Conservation (phyloP, 2,888 invertebrate genomes). For the Tetranychus piercei region DNA sequence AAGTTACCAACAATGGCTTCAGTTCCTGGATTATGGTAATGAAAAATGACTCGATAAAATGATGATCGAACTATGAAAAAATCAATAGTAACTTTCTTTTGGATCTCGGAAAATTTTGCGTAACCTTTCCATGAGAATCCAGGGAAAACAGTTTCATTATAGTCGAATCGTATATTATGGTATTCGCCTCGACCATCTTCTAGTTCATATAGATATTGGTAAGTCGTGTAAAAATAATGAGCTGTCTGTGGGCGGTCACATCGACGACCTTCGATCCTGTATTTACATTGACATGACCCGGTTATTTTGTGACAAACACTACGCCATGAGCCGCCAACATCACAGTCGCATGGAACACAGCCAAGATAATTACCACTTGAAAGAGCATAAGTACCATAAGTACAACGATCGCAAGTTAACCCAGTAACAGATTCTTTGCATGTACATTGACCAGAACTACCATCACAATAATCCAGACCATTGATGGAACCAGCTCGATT, state of each 20-base stretch:
- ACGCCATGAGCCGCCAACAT: conserved; percentile 68
- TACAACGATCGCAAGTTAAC: conserved; percentile 61
- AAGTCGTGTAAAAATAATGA: conserved; percentile 85
- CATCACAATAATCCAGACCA: conserved; percentile 51
- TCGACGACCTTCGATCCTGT: conserved; percentile 63
- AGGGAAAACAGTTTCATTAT: conserved; percentile 60
- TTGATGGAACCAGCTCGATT: conserved; percentile 63
- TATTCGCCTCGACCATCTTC: conserved; percentile 62
- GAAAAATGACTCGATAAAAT: conserved; percentile 56
- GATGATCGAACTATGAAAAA: conserved; percentile 53
- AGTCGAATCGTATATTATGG: conserved; percentile 54
- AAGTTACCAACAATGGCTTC: conserved; percentile 58
- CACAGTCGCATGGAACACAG: conserved; percentile 83
- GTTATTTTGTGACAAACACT: conserved; percentile 40
- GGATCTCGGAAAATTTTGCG: conserved; percentile 61
- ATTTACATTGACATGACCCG: conserved; percentile 81
- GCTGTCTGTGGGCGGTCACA: conserved; percentile 71
- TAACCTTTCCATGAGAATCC: conserved; percentile 93
- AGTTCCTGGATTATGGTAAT: conserved; percentile 61
- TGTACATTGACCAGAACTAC: conserved; percentile 66
- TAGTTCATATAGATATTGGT: conserved; percentile 62
- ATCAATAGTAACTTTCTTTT: conserved; percentile 71
- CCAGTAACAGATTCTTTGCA: conserved; percentile 70
- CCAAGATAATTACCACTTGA: conserved; percentile 68
- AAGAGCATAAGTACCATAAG: conserved; percentile 69